These are phyloP conservation scores for Periophthalmus magnuspinnatus DNA, from an alignment of 2,797 vertebrate genomes.

Conservation along the genomic window DNA sequence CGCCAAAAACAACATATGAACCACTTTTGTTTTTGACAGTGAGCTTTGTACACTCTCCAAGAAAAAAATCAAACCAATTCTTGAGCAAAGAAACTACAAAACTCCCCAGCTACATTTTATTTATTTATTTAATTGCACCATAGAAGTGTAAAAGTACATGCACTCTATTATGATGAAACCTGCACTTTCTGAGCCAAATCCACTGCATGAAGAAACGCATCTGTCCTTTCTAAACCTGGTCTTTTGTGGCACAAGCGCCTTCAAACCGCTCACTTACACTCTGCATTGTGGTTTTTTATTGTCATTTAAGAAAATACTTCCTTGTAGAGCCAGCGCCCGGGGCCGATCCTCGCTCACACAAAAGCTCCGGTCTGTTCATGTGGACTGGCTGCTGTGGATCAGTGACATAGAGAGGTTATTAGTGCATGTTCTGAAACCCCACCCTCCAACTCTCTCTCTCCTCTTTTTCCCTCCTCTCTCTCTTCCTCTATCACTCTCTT, in stretches of 20 bases:
- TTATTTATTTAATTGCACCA: too few relatives aligned
- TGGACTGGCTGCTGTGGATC: constrained; percentile 52
- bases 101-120: too few relatives aligned
- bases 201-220: constrained; percentile 35
- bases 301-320: constrained; percentile 75
- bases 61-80: too few relatives aligned
- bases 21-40: too few relatives aligned
- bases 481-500: background rate
- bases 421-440: constrained; percentile 67
- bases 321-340: constrained; percentile 53
- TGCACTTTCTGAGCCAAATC: background rate
- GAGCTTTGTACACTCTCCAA: too few relatives aligned
- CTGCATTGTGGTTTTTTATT: constrained; percentile 67
- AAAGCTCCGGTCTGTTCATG: constrained; percentile 51
- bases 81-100: too few relatives aligned
- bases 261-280: constrained; percentile 67
- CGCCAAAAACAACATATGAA: too few relatives aligned
- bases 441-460: constrained; percentile 19
- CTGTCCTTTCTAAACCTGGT: constrained; percentile 45
- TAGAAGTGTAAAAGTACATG: too few relatives aligned
- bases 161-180: background rate
- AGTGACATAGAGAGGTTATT: constrained; percentile 64
- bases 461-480: background rate
- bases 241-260: constrained; percentile 59
- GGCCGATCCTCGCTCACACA: constrained; percentile 42